Evolutionary conservation across 1,140 invertebrate species (phyloP), one percentile per base, ranked within the genome.

Genomic region (Anastrepha ludens): DNA sequence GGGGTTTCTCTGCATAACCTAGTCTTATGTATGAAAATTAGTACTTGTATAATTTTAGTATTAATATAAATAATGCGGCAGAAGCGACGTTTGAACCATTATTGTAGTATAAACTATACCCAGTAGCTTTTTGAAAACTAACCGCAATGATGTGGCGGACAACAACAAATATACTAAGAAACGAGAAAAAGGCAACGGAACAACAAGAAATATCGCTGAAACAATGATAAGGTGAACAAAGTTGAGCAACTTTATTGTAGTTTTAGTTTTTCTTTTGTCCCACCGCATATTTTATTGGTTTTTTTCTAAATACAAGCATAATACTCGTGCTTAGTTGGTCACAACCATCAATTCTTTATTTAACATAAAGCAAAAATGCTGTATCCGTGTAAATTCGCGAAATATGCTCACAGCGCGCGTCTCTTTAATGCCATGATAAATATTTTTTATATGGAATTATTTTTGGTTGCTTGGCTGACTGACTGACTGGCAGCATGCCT

Each of bases 161-260:
- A 81, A 81, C 20, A 81, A 81, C 44, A 81, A 78, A 50, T 44
- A 44, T 44, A 44, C 29, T 29, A 29, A 29, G 29, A 29, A 29
- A 29, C 29, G 0, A 29, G 29, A 6, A 41, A 41, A 81, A 55
- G 47, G 20, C 15, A 17, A 39, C 39, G 17, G 67, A 44, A 74
- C 67, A 39, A 39, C 64, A 44, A 44, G n/a, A 81, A 81, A 20
- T 81, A 81, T 20, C 47, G 74, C 74, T 81, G 17, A 0, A 81
- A 81, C 74, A 55, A 81, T 81, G 74, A 81, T 81, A 81, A 81
- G 74, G 74, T 81, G 74, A 81, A 41, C 74, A 81, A 81, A 81
- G 74, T 81, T 81, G 74, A 55, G 74, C 74, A 81, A 81, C 47
- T 81, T 81, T 81, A 47, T 81, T 55, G 44, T 55, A 55, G 47